phyloP scores from a whole-genome alignment of 2,113 vertebrate species.

The Triplophysa siluroides region DNA sequence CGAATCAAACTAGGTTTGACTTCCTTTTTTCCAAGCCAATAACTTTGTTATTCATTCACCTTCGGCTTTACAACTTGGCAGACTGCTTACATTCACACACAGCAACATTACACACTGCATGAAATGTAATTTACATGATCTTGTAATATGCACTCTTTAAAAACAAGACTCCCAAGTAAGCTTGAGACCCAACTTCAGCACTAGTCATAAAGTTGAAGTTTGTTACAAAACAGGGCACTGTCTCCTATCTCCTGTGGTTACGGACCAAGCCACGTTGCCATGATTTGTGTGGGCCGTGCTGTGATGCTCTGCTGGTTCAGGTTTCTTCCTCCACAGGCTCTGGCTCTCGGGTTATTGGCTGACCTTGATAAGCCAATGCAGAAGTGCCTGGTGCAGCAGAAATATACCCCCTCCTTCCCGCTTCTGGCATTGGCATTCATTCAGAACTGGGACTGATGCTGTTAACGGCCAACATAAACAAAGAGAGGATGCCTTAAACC shows the following conservation, averaged over 20 bases:
- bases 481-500: slow-evolving; percentile 23
- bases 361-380: slow-evolving; percentile 56
- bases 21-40: too few relatives aligned
- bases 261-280: slow-evolving; percentile 4
- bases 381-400: slow-evolving; percentile 51
- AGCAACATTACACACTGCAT: too few relatives aligned
- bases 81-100: too few relatives aligned
- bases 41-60: too few relatives aligned
- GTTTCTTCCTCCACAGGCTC: slow-evolving; percentile 55
- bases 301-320: slow-evolving; percentile 51
- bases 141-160: not conserved
- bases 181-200: not conserved
- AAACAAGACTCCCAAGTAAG: not conserved
- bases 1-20: too few relatives aligned
- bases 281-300: slow-evolving; percentile 31
- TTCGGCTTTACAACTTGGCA: too few relatives aligned
- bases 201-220: not conserved
- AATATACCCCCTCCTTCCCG: slow-evolving; percentile 44
- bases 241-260: slow-evolving; percentile 27
- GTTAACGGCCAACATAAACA: slow-evolving; percentile 40
- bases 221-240: slow-evolving; percentile 1
- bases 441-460: slow-evolving; percentile 27
- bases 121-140: too few relatives aligned
- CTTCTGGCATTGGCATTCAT: slow-evolving; percentile 26
- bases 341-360: slow-evolving; percentile 48